These are phyloP conservation scores for Magallana nippona DNA, from an alignment of 2,888 invertebrate species.

Conservation along the genomic window DNA sequence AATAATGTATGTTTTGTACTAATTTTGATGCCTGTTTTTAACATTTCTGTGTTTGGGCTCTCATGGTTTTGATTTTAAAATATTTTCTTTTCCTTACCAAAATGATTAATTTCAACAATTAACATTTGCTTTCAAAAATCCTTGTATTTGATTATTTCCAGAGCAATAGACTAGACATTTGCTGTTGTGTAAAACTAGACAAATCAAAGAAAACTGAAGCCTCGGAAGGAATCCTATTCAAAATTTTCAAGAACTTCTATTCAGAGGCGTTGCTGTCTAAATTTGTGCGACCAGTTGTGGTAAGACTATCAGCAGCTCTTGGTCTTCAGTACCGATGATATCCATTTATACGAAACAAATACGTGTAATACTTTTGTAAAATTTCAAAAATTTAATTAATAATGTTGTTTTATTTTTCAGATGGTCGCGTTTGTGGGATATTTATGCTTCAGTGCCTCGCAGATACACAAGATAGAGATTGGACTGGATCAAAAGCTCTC, in stretches of 20 bases:
- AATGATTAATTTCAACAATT: too few relatives aligned
- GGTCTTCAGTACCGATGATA: too few relatives aligned
- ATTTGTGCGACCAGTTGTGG: constrained; percentile 78
- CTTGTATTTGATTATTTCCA: constrained; percentile 43
- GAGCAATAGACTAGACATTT: constrained; percentile 57
- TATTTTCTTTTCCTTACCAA: too few relatives aligned
- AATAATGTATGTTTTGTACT: too few relatives aligned
- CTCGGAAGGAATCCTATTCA: constrained; percentile 87
- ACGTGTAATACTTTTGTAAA: too few relatives aligned
- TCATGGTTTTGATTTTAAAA: too few relatives aligned
- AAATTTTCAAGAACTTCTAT: constrained; percentile 91
- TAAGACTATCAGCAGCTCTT: constrained; percentile 63
- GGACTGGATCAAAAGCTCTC: constrained; percentile 97
- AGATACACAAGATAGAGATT: constrained; percentile 93
- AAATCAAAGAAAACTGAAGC: constrained; percentile 52
- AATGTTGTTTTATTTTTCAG: constrained; percentile 62
- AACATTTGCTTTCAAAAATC: too few relatives aligned
- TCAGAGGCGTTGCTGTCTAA: constrained; percentile 78
- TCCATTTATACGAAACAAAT: too few relatives aligned
- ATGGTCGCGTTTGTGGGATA: constrained; percentile 94
- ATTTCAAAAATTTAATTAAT: too few relatives aligned
- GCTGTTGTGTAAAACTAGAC: constrained; percentile 83
- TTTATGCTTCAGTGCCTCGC: constrained; percentile 92
- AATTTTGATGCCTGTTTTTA: too few relatives aligned
- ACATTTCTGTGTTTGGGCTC: too few relatives aligned